Conservation (phyloP, 2,797 vertebrate species). For the Pristis pectinata region DNA sequence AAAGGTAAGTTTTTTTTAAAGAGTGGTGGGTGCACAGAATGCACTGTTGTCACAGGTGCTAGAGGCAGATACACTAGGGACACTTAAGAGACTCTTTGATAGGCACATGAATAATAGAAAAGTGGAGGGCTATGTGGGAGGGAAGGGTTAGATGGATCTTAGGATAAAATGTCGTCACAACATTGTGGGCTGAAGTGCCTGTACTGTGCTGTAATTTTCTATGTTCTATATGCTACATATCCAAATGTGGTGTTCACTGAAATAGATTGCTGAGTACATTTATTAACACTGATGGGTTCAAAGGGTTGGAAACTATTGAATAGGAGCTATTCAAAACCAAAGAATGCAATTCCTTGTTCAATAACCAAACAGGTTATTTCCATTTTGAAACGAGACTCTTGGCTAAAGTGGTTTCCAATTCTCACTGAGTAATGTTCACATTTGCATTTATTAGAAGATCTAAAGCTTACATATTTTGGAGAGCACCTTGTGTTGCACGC, state of each 20-base stretch:
- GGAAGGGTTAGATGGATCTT: no score
- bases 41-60: no score
- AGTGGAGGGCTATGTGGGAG: no score
- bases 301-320: background rate
- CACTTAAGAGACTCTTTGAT: no score
- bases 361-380: background rate
- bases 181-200: no score
- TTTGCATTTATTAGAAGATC: background rate
- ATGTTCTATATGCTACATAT: background rate
- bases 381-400: background rate
- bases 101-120: no score
- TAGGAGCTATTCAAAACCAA: background rate
- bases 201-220: no score
- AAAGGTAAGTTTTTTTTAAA: no score
- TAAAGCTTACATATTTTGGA: background rate
- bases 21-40: no score
- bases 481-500: background rate
- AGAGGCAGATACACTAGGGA: no score
- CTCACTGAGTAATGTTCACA: background rate
- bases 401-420: background rate
- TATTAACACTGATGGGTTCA: background rate
- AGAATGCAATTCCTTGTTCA: background rate
- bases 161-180: no score
- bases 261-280: background rate
- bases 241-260: background rate